A percentile compares a stretch with the other conserved stretches of the same genome.
Evolutionary conservation across 2,113 vertebrate genomes (phyloP).

Genomic region (Pelobates fuscus): DNA sequence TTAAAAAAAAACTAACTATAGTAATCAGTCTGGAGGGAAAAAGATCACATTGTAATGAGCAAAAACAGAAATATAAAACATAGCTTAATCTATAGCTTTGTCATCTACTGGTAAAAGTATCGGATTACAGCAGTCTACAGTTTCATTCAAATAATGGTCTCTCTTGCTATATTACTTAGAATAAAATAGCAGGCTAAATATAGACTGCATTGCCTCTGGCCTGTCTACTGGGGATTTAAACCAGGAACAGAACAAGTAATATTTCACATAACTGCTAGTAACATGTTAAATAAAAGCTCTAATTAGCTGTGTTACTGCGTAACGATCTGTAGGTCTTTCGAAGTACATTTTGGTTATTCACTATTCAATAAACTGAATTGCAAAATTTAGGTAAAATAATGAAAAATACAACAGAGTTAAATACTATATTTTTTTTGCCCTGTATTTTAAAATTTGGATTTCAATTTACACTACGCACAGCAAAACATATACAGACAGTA

Average conservation of each 20-base stretch:
- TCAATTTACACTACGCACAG: too few relatives aligned
- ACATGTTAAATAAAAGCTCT: neutral
- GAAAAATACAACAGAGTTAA: too few relatives aligned
- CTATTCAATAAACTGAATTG: neutral
- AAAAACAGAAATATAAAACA: neutral
- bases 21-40: neutral
- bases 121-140: neutral
- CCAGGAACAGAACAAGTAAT: constrained; percentile 23
- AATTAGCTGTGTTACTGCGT: neutral
- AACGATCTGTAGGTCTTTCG: neutral
- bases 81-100: neutral
- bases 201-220: constrained; percentile 18
- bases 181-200: constrained; percentile 26
- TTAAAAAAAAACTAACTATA: too few relatives aligned
- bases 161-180: neutral
- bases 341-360: too few relatives aligned
- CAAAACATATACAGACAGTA: too few relatives aligned
- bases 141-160: neutral
- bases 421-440: too few relatives aligned
- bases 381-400: too few relatives aligned
- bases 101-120: neutral
- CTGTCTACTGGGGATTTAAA: constrained; percentile 28
- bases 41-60: too few relatives aligned
- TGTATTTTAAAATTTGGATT: too few relatives aligned
- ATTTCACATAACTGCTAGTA: constrained; percentile 6